A percentile compares a stretch with the other conserved stretches of the same genome.
phyloP scores from a whole-genome alignment of 2,888 invertebrate species.

The Harpalus rubripes region DNA sequence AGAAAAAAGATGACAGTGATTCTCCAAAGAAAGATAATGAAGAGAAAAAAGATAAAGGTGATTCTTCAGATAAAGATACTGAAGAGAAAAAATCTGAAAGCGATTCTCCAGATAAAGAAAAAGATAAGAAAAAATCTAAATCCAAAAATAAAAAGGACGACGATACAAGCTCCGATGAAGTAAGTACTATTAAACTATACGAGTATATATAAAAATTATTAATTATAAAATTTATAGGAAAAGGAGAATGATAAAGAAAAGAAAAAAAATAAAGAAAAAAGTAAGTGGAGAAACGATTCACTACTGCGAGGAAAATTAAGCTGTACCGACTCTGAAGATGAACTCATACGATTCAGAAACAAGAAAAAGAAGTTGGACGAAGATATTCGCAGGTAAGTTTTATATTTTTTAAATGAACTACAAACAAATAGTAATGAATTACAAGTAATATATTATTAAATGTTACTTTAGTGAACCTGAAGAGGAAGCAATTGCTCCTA shows the following conservation, averaged over 20 bases:
- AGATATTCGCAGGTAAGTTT: constrained; percentile 52
- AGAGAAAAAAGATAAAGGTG: constrained; percentile 65
- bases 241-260: constrained; percentile 43
- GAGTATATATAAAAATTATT: constrained; percentile 65
- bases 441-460: constrained; percentile 9
- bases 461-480: constrained; percentile 63
- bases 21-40: constrained; percentile 44
- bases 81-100: constrained; percentile 73
- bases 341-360: constrained; percentile 67
- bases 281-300: constrained; percentile 71
- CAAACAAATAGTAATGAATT: not conserved
- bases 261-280: constrained; percentile 66
- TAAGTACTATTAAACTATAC: constrained; percentile 26
- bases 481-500: constrained; percentile 69
- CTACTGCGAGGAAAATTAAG: constrained; percentile 70
- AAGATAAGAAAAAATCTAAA: constrained; percentile 67
- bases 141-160: constrained; percentile 69
- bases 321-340: constrained; percentile 71
- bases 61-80: constrained; percentile 70
- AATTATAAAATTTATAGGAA: constrained; percentile 73
- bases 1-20: constrained; percentile 72
- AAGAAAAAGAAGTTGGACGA: constrained; percentile 66
- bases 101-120: constrained; percentile 52
- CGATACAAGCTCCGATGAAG: not conserved
- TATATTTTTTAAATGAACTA: not conserved